Evolutionary conservation across 2,113 vertebrate genomes (phyloP), one percentile per base, ranked within the genome.

Genomic region (Artemisiospiza belli): DNA sequence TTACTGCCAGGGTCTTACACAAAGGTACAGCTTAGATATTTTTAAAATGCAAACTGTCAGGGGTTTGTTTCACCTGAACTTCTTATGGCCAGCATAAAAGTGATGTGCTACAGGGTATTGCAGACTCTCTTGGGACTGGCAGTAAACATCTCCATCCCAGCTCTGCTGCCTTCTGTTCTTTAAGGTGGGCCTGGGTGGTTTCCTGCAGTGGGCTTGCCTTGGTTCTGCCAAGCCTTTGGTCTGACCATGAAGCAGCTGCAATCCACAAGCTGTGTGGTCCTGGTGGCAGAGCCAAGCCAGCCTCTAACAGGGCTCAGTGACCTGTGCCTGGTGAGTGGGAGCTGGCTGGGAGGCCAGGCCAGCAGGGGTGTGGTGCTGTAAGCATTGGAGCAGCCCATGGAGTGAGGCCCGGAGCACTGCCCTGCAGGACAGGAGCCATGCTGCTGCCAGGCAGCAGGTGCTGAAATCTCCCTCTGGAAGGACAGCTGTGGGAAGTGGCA

Each of bases 1-100:
- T 93, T 97, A 89, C 55, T 51, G 10, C 95, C 83, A 83, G 64
- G 31, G 55, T 77, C 82, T 94, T 74, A 72, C 1, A 75, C 73
- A 74, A 76, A 74, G 81, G 79, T 78, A 35, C 70, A 61, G 57
- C 80, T 88, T 44, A 74, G 51, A 89, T 92, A 27, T 94, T 80
- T 90, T 61, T 35, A 73, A 90, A 80, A 82, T 35, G 49, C 76
- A 77, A 63, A 85, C 75, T 35, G 35, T 73, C 47, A 31, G 37
- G 37, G 4, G 3, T 9, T 62, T 82, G 44, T 92, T 89, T 79
- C 44, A 84, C 68, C 78, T 73, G 72, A 83, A 58, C 35, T 10
- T 85, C 67, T 41, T 81, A 54, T 25, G 28, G 49, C 59, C 80
- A 30, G 18, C 51, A 39, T 87, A 76, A 92, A 92, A 75, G 16